These are phyloP conservation scores for Carduelis carduelis DNA, from an alignment of 2,797 vertebrate species.

Conservation along the genomic window DNA sequence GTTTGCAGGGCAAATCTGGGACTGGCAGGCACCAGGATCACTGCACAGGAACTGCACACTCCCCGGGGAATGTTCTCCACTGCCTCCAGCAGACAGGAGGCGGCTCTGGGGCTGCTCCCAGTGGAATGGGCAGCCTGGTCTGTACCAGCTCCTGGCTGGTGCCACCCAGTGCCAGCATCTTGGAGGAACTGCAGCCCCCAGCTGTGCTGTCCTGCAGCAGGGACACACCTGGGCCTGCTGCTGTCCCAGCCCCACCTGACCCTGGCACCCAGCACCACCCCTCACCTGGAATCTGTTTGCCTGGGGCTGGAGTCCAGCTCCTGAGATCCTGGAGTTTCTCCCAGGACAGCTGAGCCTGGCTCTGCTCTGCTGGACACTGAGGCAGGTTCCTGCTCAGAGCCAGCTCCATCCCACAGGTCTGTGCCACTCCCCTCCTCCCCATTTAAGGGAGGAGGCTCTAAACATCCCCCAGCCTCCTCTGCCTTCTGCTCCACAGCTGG, in stretches of 20 bases:
- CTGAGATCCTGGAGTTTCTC: not conserved
- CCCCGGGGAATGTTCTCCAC: not conserved
- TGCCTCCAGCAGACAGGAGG: rapidly evolving
- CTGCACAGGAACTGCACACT: not conserved
- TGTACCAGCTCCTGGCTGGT: not conserved
- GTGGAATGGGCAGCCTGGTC: not conserved
- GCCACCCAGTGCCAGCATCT: not conserved
- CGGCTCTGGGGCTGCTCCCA: not conserved
- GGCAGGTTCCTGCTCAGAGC: not conserved
- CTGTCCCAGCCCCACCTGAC: not conserved
- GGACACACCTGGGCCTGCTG: not conserved
- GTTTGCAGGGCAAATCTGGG: not conserved
- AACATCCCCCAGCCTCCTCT: not conserved
- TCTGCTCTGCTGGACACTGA: not conserved
- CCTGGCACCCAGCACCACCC: not conserved
- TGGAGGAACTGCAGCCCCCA: rapidly evolving
- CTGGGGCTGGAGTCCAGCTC: not conserved
- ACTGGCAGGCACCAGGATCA: not conserved
- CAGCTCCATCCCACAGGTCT: not conserved
- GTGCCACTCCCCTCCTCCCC: not conserved
- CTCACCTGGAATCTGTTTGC: slow-evolving; percentile 53
- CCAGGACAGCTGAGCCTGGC: not conserved
- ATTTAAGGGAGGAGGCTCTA: slow-evolving; percentile 30
- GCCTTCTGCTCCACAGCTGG: not conserved
- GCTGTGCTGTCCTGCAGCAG: not conserved